Conservation (phyloP, 2,797 vertebrate genomes). For the Neomorphus geoffroyi region DNA sequence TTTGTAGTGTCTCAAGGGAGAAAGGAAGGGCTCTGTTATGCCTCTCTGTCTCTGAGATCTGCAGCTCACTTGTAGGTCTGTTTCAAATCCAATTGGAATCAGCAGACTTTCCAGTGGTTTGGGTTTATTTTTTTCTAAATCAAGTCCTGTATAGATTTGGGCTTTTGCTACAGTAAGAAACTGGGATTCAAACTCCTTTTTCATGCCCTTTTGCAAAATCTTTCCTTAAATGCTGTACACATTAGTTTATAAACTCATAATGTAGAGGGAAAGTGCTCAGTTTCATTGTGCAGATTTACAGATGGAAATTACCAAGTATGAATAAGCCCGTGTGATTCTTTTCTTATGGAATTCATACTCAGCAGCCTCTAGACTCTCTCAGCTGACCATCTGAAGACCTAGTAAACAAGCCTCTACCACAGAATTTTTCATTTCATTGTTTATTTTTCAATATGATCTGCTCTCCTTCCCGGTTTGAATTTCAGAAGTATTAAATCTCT, state of each 20-base stretch:
- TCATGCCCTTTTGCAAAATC: background rate
- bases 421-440: background rate
- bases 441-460: constrained; percentile 32
- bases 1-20: background rate
- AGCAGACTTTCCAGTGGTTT: background rate
- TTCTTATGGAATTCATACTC: background rate
- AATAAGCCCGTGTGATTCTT: background rate
- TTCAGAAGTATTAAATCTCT: constrained; percentile 20
- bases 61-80: background rate
- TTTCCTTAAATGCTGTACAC: background rate
- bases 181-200: background rate
- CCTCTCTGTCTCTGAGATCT: background rate
- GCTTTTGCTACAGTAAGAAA: background rate
- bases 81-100: background rate
- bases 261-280: background rate
- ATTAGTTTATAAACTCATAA: background rate
- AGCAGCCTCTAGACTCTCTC: background rate
- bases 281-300: background rate
- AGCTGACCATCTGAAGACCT: background rate
- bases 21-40: background rate
- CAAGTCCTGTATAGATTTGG: background rate
- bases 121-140: background rate
- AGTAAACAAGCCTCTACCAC: background rate
- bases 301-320: background rate
- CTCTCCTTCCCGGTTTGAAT: background rate